Percentiles rank a stretch among this genome's conserved stretches.
Conservation (phyloP, 2,888 invertebrate species). For the Yponomeuta cagnagella region DNA sequence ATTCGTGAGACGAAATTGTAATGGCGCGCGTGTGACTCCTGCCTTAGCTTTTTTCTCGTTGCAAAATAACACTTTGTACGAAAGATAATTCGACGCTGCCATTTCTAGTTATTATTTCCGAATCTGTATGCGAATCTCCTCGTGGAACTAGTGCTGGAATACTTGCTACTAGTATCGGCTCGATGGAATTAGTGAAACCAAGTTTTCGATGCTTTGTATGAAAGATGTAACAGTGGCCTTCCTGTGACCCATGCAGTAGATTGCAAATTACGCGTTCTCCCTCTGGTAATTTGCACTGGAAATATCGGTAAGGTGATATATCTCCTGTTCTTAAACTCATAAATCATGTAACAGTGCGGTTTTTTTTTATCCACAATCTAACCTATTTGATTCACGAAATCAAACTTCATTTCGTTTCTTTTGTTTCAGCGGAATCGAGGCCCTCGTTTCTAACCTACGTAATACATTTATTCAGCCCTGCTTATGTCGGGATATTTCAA, state of each 20-base stretch:
- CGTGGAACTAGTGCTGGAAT: slow-evolving; percentile 29
- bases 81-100: slow-evolving; percentile 41
- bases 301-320: slow-evolving; percentile 36
- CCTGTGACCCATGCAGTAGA: slow-evolving; percentile 30
- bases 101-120: slow-evolving; percentile 43
- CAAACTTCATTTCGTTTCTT: slow-evolving; percentile 71
- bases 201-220: slow-evolving; percentile 48
- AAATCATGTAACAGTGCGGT: slow-evolving; percentile 30
- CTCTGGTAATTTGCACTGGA: slow-evolving; percentile 32
- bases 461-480: slow-evolving; percentile 31
- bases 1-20: slow-evolving; percentile 36
- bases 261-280: slow-evolving; percentile 41
- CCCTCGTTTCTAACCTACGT: slow-evolving; percentile 31
- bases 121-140: slow-evolving; percentile 34
- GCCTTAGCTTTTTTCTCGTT: slow-evolving; percentile 49
- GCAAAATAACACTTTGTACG: slow-evolving; percentile 60
- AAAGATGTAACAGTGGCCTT: slow-evolving; percentile 17
- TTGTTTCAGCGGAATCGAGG: slow-evolving; percentile 55
- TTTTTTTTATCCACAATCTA: slow-evolving; percentile 47
- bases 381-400: slow-evolving; percentile 50
- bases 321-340: slow-evolving; percentile 41
- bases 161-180: slow-evolving; percentile 26
- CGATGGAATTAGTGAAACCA: slow-evolving; percentile 56
- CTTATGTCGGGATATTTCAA: slow-evolving; percentile 24
- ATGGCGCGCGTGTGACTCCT: slow-evolving; percentile 66